phyloP scores from a whole-genome alignment of 64 coral and sea anemone genomes.

The Stichodactyla mertensii region DNA sequence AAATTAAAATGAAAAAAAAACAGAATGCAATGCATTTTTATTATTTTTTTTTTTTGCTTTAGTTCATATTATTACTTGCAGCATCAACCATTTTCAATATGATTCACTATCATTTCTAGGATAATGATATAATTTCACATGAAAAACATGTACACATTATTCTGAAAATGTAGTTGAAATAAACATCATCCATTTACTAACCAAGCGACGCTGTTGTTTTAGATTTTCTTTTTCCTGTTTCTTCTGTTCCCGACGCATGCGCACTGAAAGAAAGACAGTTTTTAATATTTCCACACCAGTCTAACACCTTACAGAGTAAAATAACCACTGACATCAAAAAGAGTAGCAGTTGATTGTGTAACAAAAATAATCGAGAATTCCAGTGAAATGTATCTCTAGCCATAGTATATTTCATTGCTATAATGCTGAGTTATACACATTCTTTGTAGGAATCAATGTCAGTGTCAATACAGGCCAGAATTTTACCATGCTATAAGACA shows the following conservation, averaged over 20 bases:
- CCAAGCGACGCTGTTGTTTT: constrained; percentile 72
- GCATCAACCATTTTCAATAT: no score
- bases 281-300: no score
- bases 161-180: no score
- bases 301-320: neutral
- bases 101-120: no score
- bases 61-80: no score
- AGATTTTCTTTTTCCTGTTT: constrained; percentile 78
- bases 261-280: constrained; percentile 39
- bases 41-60: no score
- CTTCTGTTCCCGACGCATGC: constrained; percentile 91
- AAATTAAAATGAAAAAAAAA: neutral
- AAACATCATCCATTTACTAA: constrained; percentile 23
- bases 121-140: no score
- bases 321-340: neutral
- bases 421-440: no score
- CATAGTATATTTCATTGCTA: no score
- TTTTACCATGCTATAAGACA: neutral
- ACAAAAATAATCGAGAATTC: neutral
- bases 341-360: neutral
- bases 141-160: no score
- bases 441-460: neutral
- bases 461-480: neutral
- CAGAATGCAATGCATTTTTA: neutral
- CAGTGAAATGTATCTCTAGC: no score